A percentile compares a stretch with the other conserved stretches of the same genome.
Evolutionary conservation across 64 coral and sea anemone genomes (phyloP).

Genomic region (Trachythela sp.): DNA sequence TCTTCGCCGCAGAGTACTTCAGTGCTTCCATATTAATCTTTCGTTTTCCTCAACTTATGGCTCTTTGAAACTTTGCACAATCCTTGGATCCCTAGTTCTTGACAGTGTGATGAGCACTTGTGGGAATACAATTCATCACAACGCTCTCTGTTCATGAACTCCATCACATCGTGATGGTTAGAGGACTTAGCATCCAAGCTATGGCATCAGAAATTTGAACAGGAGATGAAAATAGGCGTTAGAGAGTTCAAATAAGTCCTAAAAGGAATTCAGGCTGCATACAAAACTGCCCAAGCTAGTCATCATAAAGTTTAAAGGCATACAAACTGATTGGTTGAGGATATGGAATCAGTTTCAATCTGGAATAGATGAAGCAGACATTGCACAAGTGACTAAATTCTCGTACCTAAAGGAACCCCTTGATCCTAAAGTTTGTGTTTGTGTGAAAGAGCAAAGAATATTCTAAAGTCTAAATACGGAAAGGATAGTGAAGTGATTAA

Average conservation of each 20-base stretch:
- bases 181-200: neutral
- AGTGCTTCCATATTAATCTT: no score
- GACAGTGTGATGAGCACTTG: no score
- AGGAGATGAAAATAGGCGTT: neutral
- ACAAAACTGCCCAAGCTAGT: neutral
- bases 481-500: neutral
- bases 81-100: neutral
- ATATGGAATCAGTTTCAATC: neutral
- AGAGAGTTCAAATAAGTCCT: neutral
- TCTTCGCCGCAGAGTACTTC: no score
- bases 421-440: neutral
- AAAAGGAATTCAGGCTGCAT: neutral
- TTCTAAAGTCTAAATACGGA: neutral
- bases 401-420: neutral
- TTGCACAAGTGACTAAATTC: neutral
- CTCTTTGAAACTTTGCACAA: no score
- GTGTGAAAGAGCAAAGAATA: slow-evolving; percentile 24
- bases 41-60: no score
- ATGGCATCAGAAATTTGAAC: neutral
- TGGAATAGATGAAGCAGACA: neutral
- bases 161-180: neutral
- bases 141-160: neutral
- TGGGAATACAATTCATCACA: neutral
- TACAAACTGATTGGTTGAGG: neutral
- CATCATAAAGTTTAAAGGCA: neutral